Evolutionary conservation across 2,797 vertebrate genomes (phyloP).

Genomic region (Fringilla coelebs): DNA sequence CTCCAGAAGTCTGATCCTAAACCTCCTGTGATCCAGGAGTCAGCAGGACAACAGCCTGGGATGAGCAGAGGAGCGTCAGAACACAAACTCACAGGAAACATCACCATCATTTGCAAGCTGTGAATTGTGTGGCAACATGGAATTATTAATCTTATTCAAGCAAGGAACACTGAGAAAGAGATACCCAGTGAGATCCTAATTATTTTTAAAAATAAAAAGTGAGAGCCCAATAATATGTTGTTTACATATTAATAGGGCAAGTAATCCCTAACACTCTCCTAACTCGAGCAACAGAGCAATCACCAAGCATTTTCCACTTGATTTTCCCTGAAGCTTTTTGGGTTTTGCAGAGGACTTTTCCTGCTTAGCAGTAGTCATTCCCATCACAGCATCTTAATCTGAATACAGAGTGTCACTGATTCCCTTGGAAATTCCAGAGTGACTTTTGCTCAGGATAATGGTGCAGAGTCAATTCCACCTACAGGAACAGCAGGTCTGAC

Average conservation of each 20-base stretch:
- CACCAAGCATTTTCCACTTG: neutral
- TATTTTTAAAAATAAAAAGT: neutral
- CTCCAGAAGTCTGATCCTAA: neutral
- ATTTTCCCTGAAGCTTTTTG: neutral
- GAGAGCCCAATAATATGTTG: neutral
- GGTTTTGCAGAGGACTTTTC: neutral
- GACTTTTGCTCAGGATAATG: neutral
- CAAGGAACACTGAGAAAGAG: neutral
- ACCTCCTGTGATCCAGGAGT: neutral
- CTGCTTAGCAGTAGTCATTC: neutral
- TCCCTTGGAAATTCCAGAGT: neutral
- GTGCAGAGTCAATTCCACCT: neutral
- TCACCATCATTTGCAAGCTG: neutral
- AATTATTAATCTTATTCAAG: neutral
- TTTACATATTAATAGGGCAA: neutral
- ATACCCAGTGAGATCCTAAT: neutral
- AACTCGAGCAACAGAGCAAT: neutral
- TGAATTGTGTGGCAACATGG: neutral
- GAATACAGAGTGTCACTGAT: neutral
- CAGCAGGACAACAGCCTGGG: neutral
- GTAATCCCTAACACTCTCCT: neutral
- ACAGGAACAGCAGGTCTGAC: neutral
- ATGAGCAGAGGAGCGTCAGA: rapidly evolving
- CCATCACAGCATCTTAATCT: neutral
- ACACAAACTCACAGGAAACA: neutral